Conservation (phyloP, 2,113 vertebrate genomes). For the Boulengeromyrus knoepffleri region DNA sequence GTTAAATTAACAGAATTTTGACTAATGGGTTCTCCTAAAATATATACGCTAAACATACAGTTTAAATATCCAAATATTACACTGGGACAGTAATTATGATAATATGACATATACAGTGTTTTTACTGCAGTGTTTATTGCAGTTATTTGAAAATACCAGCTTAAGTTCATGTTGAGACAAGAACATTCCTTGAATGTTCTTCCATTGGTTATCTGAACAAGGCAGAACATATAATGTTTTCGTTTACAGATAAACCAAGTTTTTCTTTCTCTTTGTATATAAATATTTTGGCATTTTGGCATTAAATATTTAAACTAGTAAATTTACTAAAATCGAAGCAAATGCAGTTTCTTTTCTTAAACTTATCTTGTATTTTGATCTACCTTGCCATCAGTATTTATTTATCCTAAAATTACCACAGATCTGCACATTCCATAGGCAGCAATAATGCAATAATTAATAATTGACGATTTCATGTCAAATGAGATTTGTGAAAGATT, state of each 20-base stretch:
- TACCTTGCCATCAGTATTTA: neutral
- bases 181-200: neutral
- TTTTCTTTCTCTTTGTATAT: neutral
- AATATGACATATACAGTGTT: neutral
- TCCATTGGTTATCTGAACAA: neutral
- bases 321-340: neutral
- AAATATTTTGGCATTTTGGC: neutral
- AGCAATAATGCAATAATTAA: neutral
- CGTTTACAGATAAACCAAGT: neutral
- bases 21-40: neutral
- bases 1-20: neutral
- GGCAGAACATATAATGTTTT: neutral
- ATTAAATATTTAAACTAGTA: neutral
- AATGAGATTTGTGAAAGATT: neutral
- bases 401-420: neutral
- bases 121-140: conserved; percentile 3
- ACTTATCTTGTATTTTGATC: neutral
- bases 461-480: neutral
- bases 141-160: neutral
- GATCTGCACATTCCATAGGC: neutral
- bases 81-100: neutral
- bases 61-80: neutral
- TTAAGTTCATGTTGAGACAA: conserved; percentile 4
- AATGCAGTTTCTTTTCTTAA: neutral
- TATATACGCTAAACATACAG: neutral